Conservation (phyloP, 92 coral and sea anemone species). For the Parazoanthus atlanticus region DNA sequence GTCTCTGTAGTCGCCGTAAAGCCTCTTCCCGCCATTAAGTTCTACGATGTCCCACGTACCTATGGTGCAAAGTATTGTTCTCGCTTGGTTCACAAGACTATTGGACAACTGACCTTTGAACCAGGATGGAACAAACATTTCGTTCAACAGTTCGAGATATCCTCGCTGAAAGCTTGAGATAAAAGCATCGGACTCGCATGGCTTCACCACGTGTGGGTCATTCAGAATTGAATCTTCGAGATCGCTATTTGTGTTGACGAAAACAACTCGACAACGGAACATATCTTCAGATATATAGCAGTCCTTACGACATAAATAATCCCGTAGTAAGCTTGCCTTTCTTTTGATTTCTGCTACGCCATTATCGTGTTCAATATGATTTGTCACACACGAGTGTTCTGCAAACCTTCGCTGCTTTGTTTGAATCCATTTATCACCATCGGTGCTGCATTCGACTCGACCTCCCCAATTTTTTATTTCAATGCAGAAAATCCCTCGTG, state of each 20-base stretch:
- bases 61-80: conserved; percentile 64
- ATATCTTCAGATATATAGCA: conserved; percentile 66
- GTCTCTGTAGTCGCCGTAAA: conserved; percentile 85
- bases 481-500: conserved; percentile 78
- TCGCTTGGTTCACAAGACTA: conserved; percentile 59
- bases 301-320: conserved; percentile 78
- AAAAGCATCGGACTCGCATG: conserved; percentile 69
- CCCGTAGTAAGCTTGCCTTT: conserved; percentile 83
- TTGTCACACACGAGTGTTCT: conserved; percentile 58
- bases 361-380: conserved; percentile 90
- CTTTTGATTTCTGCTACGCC: conserved; percentile 63
- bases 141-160: conserved; percentile 69
- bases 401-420: conserved; percentile 65
- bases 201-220: conserved; percentile 67
- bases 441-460: conserved; percentile 70
- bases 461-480: conserved; percentile 95
- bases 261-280: conserved; percentile 78
- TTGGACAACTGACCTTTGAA: conserved; percentile 77
- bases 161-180: conserved; percentile 83
- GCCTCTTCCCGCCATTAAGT: conserved; percentile 85
- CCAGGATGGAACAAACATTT: conserved; percentile 77
- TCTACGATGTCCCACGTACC: conserved; percentile 96
- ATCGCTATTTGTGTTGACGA: conserved; percentile 78
- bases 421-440: conserved; percentile 85
- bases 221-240: conserved; percentile 67